Evolutionary conservation across 2,888 invertebrate genomes (phyloP).

Genomic region (Ormyrus thymus): DNA sequence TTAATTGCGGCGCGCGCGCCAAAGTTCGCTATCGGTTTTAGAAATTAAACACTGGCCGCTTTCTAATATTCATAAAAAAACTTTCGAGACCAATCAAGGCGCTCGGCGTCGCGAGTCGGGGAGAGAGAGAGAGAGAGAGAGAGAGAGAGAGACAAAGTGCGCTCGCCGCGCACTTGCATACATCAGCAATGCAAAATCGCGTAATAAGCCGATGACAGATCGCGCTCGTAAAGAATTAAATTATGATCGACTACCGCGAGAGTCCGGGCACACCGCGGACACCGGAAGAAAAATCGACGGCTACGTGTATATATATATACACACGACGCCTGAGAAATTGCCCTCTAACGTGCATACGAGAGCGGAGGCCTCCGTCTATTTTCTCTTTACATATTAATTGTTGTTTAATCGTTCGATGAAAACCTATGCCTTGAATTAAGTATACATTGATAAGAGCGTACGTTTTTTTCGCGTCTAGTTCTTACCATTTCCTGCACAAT

Average conservation of each 20-base stretch:
- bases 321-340: too few species aligned
- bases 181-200: constrained; percentile 33
- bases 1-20: too few species aligned
- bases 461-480: too few species aligned
- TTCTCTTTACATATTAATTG: too few species aligned
- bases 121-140: too few species aligned
- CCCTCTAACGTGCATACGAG: background rate
- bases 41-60: constrained; percentile 39
- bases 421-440: too few species aligned
- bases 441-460: too few species aligned
- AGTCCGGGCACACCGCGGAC: background rate
- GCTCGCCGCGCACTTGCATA: background rate
- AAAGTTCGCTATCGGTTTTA: constrained; percentile 30
- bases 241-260: constrained; percentile 11
- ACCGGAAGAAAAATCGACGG: constrained; percentile 15
- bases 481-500: too few species aligned
- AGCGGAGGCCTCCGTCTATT: background rate
- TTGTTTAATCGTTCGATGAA: too few species aligned
- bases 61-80: constrained; percentile 47
- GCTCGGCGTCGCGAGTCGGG: background rate
- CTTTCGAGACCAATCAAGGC: constrained; percentile 25
- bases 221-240: constrained; percentile 23
- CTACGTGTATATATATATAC: background rate
- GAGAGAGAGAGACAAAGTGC: constrained; percentile 14
- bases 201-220: constrained; percentile 40